phyloP scores from a whole-genome alignment of 1,140 invertebrate species.

The Acromyrmex heyeri region DNA sequence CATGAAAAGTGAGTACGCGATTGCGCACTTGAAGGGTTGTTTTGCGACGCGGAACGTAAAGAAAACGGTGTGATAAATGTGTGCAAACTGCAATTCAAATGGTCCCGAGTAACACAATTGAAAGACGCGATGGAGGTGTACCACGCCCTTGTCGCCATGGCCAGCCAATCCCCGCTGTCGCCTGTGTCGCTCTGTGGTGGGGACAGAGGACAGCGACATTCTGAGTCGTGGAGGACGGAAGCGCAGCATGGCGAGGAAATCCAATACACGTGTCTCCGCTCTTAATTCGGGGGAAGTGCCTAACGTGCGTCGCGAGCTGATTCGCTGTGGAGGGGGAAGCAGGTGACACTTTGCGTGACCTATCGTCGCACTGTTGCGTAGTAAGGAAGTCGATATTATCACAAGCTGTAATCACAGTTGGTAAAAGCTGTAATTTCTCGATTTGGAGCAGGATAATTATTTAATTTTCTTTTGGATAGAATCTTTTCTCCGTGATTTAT shows the following conservation, averaged over 20 bases:
- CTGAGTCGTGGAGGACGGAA: conserved; percentile 77
- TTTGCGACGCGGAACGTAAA: not conserved
- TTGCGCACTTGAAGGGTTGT: not conserved
- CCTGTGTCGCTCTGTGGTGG: conserved; percentile 78
- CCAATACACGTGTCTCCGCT: conserved; percentile 40
- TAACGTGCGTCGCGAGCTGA: conserved; percentile 27
- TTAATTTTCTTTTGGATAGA: not conserved
- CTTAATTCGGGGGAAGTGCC: conserved; percentile 48
- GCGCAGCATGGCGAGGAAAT: conserved; percentile 63
- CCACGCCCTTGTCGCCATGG: conserved; percentile 81
- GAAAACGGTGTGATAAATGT: not conserved
- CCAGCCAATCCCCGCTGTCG: conserved; percentile 83
- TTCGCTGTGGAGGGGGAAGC: conserved; percentile 3
- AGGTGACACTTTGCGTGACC: conserved; percentile 22
- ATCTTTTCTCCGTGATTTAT: not conserved
- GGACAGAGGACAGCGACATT: conserved; percentile 83
- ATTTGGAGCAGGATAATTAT: not conserved
- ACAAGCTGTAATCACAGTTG: not conserved
- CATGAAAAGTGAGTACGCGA: not conserved
- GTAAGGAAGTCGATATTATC: conserved; percentile 1
- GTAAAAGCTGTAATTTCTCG: not conserved
- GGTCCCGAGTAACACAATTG: conserved; percentile 72
- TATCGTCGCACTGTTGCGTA: not conserved
- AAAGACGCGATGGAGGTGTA: conserved; percentile 83
- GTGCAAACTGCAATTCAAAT: not conserved